Percentiles rank a stretch among this genome's conserved stretches.
Evolutionary conservation across 1,140 invertebrate species (phyloP).

Genomic region (Eriocheir sinensis): DNA sequence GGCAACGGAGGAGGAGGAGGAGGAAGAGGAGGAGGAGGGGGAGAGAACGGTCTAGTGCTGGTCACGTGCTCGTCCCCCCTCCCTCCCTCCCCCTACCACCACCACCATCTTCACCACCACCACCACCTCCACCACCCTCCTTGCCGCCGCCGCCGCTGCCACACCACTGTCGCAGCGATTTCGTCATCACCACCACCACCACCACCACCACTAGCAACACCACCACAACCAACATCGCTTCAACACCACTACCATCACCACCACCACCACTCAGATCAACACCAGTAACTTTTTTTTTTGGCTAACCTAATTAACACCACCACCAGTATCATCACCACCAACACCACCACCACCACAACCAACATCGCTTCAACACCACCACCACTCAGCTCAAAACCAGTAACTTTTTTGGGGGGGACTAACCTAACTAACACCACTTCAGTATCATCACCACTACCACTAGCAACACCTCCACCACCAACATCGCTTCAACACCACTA

Average conservation of each 20-base stretch:
- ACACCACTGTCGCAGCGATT: constrained; percentile 14
- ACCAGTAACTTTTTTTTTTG: no score
- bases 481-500: not conserved
- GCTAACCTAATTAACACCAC: not conserved
- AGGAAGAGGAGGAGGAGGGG: not conserved
- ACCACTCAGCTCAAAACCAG: no score
- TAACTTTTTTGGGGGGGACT: no score
- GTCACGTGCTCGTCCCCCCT: not conserved
- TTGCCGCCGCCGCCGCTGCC: not conserved
- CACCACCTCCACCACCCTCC: constrained; percentile 33
- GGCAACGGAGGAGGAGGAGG: not conserved
- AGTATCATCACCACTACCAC: constrained; percentile 19
- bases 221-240: not conserved
- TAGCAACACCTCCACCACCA: not conserved
- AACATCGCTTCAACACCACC: not conserved
- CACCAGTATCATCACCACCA: not conserved
- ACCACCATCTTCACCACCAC: constrained; percentile 44
- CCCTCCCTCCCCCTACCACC: not conserved
- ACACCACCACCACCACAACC: not conserved
- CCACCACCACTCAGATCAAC: not conserved
- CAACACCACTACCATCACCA: not conserved
- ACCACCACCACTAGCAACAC: not conserved
- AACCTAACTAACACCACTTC: no score
- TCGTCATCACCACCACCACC: not conserved
- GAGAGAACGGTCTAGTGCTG: not conserved